phyloP scores from a whole-genome alignment of 1,140 invertebrate genomes.

The Drosophila funebris region DNA sequence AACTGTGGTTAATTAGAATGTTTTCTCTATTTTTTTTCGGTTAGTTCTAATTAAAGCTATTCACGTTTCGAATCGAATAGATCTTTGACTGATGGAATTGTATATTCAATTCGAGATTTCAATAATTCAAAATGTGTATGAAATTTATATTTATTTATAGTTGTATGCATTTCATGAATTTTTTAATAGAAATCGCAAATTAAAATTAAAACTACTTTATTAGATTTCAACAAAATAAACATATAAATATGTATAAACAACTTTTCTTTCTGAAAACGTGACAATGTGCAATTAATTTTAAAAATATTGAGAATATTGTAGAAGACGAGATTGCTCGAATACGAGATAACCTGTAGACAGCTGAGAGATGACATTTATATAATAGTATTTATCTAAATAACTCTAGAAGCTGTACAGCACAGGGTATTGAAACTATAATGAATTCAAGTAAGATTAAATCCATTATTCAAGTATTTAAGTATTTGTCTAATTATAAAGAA shows the following conservation, averaged over 20 bases:
- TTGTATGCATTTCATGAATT: neutral
- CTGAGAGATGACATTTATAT: too few relatives aligned
- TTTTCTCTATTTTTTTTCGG: neutral
- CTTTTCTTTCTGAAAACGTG: neutral
- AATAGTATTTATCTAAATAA: too few relatives aligned
- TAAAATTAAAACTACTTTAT: neutral
- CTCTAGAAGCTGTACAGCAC: too few relatives aligned
- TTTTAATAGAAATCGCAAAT: neutral
- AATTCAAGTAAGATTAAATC: neutral
- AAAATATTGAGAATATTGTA: neutral
- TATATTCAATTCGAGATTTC: neutral
- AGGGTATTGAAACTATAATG: neutral
- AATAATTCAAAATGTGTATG: neutral
- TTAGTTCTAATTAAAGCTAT: neutral
- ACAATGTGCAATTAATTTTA: constrained; percentile 1
- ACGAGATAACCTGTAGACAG: neutral
- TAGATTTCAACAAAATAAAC: neutral
- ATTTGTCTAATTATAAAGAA: neutral
- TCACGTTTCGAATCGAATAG: neutral
- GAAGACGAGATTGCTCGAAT: neutral
- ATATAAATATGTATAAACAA: neutral
- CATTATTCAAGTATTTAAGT: neutral
- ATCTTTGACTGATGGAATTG: neutral
- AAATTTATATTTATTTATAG: neutral
- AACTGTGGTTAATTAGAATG: neutral